Base-by-base conservation (phyloP, 2,888 invertebrate genomes). In the Syrista parreyssii region DNA sequence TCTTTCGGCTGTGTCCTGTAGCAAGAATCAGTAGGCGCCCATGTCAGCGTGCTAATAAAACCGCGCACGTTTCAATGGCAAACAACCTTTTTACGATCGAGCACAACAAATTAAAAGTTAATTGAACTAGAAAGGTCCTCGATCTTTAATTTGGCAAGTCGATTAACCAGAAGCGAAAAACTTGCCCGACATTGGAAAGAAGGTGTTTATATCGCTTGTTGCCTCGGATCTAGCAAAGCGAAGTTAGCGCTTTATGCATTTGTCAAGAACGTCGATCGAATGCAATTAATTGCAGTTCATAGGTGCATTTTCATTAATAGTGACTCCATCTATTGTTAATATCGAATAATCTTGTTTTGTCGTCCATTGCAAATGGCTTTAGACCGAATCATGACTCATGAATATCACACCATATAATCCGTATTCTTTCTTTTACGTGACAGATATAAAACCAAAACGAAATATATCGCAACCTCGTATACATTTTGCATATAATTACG, bases 121-220 rank as follows among this genome's bases (percentile, higher is more conserved):
- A n/a, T 32, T 35, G 2, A 74, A 33, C 74, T 74, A 33, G 31
- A 74, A 74, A 12, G n/a, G 33, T 30, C 9, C 12, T 32, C 31
- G 71, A 71, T 35, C 15, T 33, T 40, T 35, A 74, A 36, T 74
- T 74, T 35, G 36, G 33, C 33, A 36, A 74, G 74, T 35, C 33
- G 4, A n/a, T 35, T 74, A 35, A 35, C 35, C 74, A 35, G 74
- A 74, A 32, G 30, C 30, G 33, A 12, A 36, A 74, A 74, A 35
- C 12, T n/a, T 40, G 30, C 36, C 31, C 74, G 74, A 74, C 33
- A 74, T 35, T n/a, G 11, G 74, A 36, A 74, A 15, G 74, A 74
- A 71, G 71, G 74, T 74, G 74, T 74, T 74, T 74, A 36, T 74
- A 74, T 34, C 71, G 71, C 71, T 74, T 74, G 74, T 74, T 74